Evolutionary conservation across 1,140 invertebrate species (phyloP).

Genomic region (Apocrypta bakeri): DNA sequence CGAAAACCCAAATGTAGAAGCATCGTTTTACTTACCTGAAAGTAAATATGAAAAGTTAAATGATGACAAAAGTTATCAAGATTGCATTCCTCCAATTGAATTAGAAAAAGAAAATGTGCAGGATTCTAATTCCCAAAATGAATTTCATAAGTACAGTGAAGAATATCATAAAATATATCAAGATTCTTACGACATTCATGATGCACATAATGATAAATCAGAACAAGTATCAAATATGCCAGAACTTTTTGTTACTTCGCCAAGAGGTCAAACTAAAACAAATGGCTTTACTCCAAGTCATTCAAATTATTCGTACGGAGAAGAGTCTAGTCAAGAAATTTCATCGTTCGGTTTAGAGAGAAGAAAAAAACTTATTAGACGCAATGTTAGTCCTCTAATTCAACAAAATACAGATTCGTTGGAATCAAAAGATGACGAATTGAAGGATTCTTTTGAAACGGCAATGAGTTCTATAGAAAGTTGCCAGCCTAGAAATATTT

Average conservation of each 20-base stretch:
- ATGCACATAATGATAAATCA: neutral
- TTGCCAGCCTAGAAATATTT: conserved; percentile 1
- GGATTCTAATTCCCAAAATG: neutral
- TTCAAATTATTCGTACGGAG: neutral
- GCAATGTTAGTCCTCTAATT: conserved; percentile 64
- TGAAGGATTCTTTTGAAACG: conserved; percentile 77
- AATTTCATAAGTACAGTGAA: neutral
- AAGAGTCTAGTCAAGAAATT: neutral
- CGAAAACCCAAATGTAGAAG: conserved; percentile 56
- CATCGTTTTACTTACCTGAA: neutral
- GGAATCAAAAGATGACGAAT: conserved; percentile 76
- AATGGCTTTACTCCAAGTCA: neutral
- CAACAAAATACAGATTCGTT: conserved; percentile 76
- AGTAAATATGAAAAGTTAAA: neutral
- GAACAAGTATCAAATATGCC: neutral
- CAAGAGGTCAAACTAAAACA: neutral
- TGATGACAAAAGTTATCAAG: neutral
- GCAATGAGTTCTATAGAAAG: conserved; percentile 74
- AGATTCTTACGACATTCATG: neutral
- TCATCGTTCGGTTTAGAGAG: neutral
- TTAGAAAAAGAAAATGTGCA: neutral
- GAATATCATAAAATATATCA: neutral
- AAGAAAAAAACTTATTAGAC: conserved; percentile 62
- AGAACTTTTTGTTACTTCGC: neutral
- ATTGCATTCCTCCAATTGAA: neutral